Base-by-base conservation (phyloP, 2,888 invertebrate genomes). In the Hemicrepidius hirtus region DNA sequence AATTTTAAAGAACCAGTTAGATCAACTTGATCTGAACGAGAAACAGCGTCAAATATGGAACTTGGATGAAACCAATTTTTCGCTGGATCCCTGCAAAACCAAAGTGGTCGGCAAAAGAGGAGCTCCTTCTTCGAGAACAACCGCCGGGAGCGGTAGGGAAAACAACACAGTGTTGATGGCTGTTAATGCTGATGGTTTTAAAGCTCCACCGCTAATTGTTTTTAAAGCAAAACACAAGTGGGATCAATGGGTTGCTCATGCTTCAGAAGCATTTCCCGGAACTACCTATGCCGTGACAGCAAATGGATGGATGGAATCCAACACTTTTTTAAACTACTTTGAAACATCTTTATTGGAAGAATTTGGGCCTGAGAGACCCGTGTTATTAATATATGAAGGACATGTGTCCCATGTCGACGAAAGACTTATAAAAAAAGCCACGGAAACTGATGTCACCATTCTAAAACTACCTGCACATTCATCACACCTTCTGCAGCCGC, bases 171-270 rank as follows among this genome's bases (percentile, higher is more conserved):
- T 76, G 12, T 32, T 77, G 35, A 49, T 63, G 16, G 55, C 60
- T 28, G 41, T n/a, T 32, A 67, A 41, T 35, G 77, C 78, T 44
- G 21, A 44, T 37, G 75, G 76, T 5, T 24, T 55, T n/a, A 76
- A 77, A 50, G 10, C 46, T 13, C 76, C 77, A 10, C 75, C 77
- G 10, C 44, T 73, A 53, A 71, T 73, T 41, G 28, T 76, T 44
- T 77, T 67, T 44, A 76, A 80, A 65, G 78, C 80, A n/a, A 81
- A 80, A 75, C 76, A 80, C 72, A 62, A 79, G 13, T 83, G 81
- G 82, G 80, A 82, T 44, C 62, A 73, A 32, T 82, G 80, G 81
- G 73, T 81, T 49, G 78, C 79, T 12, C 64, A 53, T 41, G 40
- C 50, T 7, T 35, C 32, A 28, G 59, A 50, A 24, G 41, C 32